These are phyloP conservation scores for Pelvicachromis taeniatus DNA, from an alignment of 2,113 vertebrate species.

Conservation along the genomic window DNA sequence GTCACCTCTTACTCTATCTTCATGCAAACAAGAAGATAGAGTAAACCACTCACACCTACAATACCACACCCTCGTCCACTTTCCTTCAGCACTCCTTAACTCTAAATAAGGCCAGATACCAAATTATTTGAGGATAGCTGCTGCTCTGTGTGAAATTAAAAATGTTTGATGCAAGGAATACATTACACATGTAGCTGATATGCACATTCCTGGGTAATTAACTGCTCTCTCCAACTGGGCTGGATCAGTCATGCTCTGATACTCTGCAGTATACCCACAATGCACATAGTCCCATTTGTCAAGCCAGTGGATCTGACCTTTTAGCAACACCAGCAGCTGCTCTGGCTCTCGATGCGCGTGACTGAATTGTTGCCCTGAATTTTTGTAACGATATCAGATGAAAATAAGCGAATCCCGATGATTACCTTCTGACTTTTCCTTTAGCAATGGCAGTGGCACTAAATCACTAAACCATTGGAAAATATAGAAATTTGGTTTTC, in stretches of 20 bases:
- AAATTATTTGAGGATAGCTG: not conserved
- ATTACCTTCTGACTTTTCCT: not conserved
- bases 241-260: not conserved
- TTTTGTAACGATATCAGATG: not conserved
- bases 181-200: not conserved
- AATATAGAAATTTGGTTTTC: not conserved
- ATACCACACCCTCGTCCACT: not conserved
- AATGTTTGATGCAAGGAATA: not conserved
- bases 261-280: not conserved
- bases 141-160: not conserved
- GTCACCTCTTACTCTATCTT: too few species aligned
- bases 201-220: not conserved
- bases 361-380: not conserved
- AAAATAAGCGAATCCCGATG: not conserved
- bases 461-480: not conserved
- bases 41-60: not conserved
- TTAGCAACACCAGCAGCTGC: not conserved
- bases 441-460: not conserved
- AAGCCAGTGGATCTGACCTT: not conserved
- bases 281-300: not conserved
- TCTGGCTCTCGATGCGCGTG: not conserved
- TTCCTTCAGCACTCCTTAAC: too few species aligned
- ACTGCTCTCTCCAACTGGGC: not conserved
- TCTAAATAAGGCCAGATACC: accelerated
- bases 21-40: not conserved